Conservation (phyloP, 2,113 vertebrate genomes). For the Sisor rabdophorus region DNA sequence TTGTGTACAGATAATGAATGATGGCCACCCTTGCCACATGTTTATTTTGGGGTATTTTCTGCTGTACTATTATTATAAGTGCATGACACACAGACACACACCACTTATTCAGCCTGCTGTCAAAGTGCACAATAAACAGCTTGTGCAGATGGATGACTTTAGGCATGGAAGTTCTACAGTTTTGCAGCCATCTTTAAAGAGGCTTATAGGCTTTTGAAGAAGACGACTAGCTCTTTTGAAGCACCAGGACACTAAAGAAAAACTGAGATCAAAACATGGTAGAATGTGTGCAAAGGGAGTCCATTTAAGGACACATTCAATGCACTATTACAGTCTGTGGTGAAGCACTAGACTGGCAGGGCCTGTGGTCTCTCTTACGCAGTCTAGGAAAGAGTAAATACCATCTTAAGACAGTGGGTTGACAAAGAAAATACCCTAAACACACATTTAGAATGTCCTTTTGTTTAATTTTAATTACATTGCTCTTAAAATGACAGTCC, state of each 20-base stretch:
- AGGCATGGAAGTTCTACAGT: conserved; percentile 2
- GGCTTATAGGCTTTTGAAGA: conserved; percentile 40
- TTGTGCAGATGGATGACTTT: conserved; percentile 20
- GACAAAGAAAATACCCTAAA: background rate
- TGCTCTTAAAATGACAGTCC: background rate
- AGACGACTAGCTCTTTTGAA: conserved; percentile 42
- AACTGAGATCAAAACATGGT: conserved; percentile 46
- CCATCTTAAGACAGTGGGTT: background rate
- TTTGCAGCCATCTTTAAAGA: conserved; percentile 44
- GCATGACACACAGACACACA: background rate
- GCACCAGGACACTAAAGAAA: conserved; percentile 37
- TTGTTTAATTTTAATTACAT: background rate
- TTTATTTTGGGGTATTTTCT: conserved; percentile 26
- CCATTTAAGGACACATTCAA: conserved; percentile 47
- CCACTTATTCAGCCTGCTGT: conserved; percentile 14
- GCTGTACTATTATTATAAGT: conserved; percentile 22
- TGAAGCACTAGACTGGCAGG: conserved; percentile 22
- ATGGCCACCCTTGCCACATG: background rate
- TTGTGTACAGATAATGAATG: conserved; percentile 1
- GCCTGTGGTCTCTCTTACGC: conserved; percentile 23
- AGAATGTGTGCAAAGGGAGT: conserved; percentile 38
- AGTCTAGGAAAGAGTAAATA: conserved; percentile 13
- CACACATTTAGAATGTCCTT: background rate
- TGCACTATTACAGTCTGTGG: conserved; percentile 43
- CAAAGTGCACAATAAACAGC: conserved; percentile 16